Percentiles rank a stretch among this genome's conserved stretches.
phyloP scores from a whole-genome alignment of 2,888 invertebrate genomes.

The Melieria picta region DNA sequence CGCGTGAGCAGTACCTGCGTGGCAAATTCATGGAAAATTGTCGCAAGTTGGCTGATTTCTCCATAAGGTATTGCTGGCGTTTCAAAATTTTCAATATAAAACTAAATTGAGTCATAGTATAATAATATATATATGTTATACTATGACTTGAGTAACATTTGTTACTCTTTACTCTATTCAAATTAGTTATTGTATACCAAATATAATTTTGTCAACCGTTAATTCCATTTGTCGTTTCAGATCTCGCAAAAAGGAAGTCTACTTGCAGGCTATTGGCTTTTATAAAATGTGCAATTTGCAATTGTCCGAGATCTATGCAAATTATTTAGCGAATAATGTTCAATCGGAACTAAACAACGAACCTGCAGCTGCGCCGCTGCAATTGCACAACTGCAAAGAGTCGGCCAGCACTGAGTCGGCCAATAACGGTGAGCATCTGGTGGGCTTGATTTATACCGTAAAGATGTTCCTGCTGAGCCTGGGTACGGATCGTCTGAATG shows the following conservation, averaged over 20 bases:
- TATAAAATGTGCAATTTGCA: conserved; percentile 64
- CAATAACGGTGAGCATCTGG: conserved; percentile 46
- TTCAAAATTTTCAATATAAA: not conserved
- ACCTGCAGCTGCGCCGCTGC: conserved; percentile 18
- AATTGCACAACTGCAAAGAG: conserved; percentile 24
- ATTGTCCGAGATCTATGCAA: conserved; percentile 56
- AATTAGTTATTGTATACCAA: not conserved
- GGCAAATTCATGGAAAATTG: conserved; percentile 60
- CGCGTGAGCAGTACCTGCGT: conserved; percentile 53
- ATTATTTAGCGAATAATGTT: conserved; percentile 54
- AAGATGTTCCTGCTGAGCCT: conserved; percentile 58
- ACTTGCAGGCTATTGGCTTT: conserved; percentile 63
- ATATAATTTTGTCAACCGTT: not conserved
- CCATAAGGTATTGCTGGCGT: conserved; percentile 53
- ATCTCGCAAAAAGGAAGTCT: conserved; percentile 62
- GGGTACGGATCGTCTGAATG: conserved; percentile 58
- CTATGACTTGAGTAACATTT: conserved; percentile 4
- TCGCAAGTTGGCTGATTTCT: conserved; percentile 62
- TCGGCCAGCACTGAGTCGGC: conserved; percentile 21
- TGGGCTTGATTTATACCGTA: conserved; percentile 62
- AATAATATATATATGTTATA: too few species aligned
- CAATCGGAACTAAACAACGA: conserved; percentile 1
- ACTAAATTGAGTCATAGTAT: not conserved
- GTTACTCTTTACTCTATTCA: not conserved
- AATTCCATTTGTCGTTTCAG: conserved; percentile 43